Percentiles rank a stretch among this genome's conserved stretches.
Evolutionary conservation across 1,140 invertebrate genomes (phyloP).

Genomic region (Macrobrachium rosenbergii): DNA sequence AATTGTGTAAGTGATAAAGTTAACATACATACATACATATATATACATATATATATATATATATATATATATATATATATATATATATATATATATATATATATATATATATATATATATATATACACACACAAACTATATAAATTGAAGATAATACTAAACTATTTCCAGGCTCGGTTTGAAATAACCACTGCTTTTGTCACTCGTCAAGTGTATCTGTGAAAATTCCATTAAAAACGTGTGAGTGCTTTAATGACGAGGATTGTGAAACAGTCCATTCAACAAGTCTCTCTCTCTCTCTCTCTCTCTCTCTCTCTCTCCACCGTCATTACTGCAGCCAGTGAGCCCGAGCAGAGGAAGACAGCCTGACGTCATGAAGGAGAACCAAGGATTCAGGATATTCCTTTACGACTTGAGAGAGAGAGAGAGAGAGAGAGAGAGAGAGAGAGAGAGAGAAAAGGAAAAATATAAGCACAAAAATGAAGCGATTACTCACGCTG

Average conservation of each 20-base stretch:
- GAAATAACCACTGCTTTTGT: no score
- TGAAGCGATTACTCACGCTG: background rate
- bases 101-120: constrained; percentile 16
- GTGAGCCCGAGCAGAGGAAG: background rate
- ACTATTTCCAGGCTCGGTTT: no score
- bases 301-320: constrained; percentile 4
- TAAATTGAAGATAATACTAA: no score
- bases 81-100: constrained; percentile 8
- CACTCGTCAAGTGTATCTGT: no score
- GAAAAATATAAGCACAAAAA: no score
- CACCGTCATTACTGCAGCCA: no score
- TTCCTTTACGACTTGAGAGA: background rate
- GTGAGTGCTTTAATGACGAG: background rate
- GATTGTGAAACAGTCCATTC: background rate
- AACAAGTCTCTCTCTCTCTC: constrained; percentile 16
- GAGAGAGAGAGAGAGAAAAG: no score
- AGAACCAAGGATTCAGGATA: no score
- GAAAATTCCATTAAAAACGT: no score
- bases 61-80: constrained; percentile 1
- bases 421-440: background rate
- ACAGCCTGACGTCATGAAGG: background rate
- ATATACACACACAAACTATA: background rate
- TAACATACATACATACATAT: background rate
- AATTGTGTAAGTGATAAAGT: no score
- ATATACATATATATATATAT: constrained; percentile 7